These are phyloP conservation scores for Allobates femoralis DNA, from an alignment of 2,797 vertebrate genomes.

Conservation along the genomic window DNA sequence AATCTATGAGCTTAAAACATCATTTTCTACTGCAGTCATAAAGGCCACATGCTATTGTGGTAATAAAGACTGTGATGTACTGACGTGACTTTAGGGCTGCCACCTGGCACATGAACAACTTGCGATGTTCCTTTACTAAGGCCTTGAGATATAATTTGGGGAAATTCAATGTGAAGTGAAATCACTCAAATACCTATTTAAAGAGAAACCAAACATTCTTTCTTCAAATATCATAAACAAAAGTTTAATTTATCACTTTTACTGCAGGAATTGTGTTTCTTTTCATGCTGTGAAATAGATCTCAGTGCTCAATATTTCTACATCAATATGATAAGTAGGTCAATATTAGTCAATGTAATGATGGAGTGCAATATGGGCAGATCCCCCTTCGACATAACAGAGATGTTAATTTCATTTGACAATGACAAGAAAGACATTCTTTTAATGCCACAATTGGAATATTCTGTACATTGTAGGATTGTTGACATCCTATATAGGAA, in stretches of 20 bases:
- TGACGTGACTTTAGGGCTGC: constrained; percentile 39
- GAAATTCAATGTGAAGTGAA: constrained; percentile 2
- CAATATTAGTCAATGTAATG: neutral
- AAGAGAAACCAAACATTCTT: constrained; percentile 12
- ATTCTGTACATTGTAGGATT: neutral
- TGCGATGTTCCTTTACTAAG: constrained; percentile 8
- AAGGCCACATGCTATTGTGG: constrained; percentile 51
- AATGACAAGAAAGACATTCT: neutral
- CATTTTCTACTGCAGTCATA: constrained; percentile 50
- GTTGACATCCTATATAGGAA: neutral
- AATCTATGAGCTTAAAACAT: constrained; percentile 54
- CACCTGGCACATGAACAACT: constrained; percentile 51
- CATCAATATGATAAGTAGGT: neutral
- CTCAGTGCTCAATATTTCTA: neutral
- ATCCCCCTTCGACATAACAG: neutral
- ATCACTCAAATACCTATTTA: constrained; percentile 22
- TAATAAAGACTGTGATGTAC: constrained; percentile 45
- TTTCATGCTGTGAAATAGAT: neutral
- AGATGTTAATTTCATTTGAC: neutral
- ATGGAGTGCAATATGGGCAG: neutral
- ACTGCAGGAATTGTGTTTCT: neutral
- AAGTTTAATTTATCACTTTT: neutral
- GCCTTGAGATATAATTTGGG: constrained; percentile 23
- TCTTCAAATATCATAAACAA: neutral
- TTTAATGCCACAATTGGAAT: neutral